These are phyloP conservation scores for Salpingus planirostris DNA, from an alignment of 2,888 invertebrate species.

Conservation along the genomic window DNA sequence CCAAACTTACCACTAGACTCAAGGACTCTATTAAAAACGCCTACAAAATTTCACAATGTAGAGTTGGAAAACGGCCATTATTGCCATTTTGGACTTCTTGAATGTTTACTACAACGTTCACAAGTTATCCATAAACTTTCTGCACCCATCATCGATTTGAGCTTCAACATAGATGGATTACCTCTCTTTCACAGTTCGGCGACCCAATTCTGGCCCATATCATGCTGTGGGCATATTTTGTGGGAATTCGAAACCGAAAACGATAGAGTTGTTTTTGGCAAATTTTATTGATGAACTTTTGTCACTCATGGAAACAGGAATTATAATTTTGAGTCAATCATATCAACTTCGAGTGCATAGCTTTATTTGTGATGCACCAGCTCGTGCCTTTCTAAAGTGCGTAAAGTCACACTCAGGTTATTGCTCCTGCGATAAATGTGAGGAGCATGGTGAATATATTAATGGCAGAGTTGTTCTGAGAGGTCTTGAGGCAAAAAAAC, in stretches of 20 bases:
- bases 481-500: not conserved
- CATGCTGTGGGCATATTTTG: slow-evolving; percentile 10
- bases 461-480: slow-evolving; percentile 6
- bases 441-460: slow-evolving; percentile 7
- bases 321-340: slow-evolving; percentile 1
- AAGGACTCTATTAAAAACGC: slow-evolving; percentile 1
- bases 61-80: slow-evolving; percentile 1
- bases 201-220: slow-evolving; percentile 13
- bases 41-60: not conserved
- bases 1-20: not conserved
- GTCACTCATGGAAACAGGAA: slow-evolving; percentile 2
- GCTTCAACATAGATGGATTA: slow-evolving; percentile 14
- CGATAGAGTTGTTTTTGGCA: slow-evolving; percentile 6
- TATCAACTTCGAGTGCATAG: slow-evolving; percentile 10
- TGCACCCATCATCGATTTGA: too few species aligned
- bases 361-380: slow-evolving; percentile 19
- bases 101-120: not conserved
- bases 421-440: slow-evolving; percentile 17
- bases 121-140: slow-evolving; percentile 4
- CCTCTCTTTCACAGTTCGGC: slow-evolving; percentile 11
- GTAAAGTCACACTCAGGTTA: slow-evolving; percentile 14
- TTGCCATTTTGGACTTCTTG: not conserved
- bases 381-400: slow-evolving; percentile 16
- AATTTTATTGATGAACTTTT: slow-evolving; percentile 9
- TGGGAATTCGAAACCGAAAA: slow-evolving; percentile 8